phyloP scores from a whole-genome alignment of 53 echinoderm and acorn worm species.

The Arbacia lixula region DNA sequence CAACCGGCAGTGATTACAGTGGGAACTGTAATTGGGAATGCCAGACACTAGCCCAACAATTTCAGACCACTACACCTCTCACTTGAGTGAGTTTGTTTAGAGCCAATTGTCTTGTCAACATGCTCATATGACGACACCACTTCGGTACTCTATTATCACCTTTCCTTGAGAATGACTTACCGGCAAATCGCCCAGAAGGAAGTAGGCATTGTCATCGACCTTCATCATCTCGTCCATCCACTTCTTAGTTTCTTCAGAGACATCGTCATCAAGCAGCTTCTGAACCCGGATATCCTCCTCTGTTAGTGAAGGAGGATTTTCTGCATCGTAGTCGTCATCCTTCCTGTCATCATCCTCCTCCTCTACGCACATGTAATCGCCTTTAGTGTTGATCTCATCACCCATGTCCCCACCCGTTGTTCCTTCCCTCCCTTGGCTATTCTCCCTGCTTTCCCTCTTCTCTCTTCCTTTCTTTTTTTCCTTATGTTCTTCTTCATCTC shows the following conservation, averaged over 20 bases:
- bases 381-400: neutral
- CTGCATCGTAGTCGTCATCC: neutral
- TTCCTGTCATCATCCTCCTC: constrained; percentile 9
- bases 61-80: too few species aligned
- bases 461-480: neutral
- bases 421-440: neutral
- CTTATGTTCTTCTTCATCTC: neutral
- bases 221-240: constrained; percentile 52
- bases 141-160: too few species aligned
- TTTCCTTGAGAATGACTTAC: too few species aligned
- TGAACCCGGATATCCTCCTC: neutral
- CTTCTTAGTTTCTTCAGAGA: neutral
- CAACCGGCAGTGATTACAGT: too few species aligned
- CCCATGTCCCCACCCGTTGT: neutral
- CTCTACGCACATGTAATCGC: neutral
- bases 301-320: neutral
- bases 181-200: constrained; percentile 26
- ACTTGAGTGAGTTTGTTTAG: too few species aligned
- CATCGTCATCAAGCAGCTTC: constrained; percentile 17
- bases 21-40: too few species aligned
- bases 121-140: too few species aligned
- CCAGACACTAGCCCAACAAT: too few species aligned
- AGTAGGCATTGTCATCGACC: constrained; percentile 48
- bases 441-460: neutral
- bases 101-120: too few species aligned